Base-by-base conservation (phyloP, 2,797 vertebrate species). In the Acipenser oxyrinchus region DNA sequence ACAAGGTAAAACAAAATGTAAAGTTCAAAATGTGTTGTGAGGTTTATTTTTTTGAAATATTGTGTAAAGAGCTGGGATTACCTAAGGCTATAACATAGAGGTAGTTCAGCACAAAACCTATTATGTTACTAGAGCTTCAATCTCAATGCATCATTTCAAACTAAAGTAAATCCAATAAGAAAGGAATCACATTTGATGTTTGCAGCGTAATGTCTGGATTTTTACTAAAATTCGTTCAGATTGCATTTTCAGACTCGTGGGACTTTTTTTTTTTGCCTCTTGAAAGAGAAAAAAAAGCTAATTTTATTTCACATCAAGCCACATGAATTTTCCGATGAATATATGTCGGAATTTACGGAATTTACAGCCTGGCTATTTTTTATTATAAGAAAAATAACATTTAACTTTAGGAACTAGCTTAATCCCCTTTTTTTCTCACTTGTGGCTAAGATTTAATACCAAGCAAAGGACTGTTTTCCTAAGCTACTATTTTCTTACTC, bases 11-110 rank as follows among this genome's bases (percentile, higher is more conserved):
- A 37, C 3, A 73, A 64, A 70, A 66, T 51, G 6, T 37, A 63
- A 65, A 65, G 50, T 75, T 75, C 62, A 73, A 62, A 70, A 78
- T 69, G 11, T 8, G 69, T 62, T 75, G 74, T 69, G 69, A 79
- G 70, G 73, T 70, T 72, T 72, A 69, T 70, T 69, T 71, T 78
- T 78, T 74, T 75, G 75, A 81, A 73, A 69, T 50, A 52, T 66
- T 75, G 67, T 70, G 70, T 72, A 81, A 84, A 81, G 72, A 78
- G 65, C 66, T 66, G 62, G 68, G 75, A 77, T 73, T 80, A 76
- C 77, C 69, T 66, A 73, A 73, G 79, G 73, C 2, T 0, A 79
- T 78, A 70, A 71, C 78, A 75, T 66, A 75, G 69, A 82, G 72
- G 55, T 74, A 75, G 76, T 80, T 77, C 66, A 0, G 0, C n/a